phyloP scores from a whole-genome alignment of 2,888 invertebrate species.

The Heliothis peltigera region DNA sequence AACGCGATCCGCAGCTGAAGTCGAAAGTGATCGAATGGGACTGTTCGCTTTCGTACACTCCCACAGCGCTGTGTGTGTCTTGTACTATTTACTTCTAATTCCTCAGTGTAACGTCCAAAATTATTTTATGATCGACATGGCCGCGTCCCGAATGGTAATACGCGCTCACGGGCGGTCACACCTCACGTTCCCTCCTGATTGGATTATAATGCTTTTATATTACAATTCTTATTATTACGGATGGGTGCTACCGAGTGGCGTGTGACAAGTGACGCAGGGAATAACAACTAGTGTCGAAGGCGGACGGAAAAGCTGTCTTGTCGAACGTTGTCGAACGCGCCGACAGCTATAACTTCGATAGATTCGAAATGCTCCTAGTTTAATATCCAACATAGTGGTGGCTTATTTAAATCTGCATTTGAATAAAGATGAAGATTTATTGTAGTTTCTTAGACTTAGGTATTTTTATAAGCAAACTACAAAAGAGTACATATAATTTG shows the following conservation, averaged over 20 bases:
- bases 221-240: conserved; percentile 88
- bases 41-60: conserved; percentile 55
- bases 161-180: conserved; percentile 85
- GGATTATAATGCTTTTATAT: conserved; percentile 89
- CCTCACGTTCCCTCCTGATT: conserved; percentile 84
- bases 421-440: background rate
- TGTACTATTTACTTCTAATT: conserved; percentile 79
- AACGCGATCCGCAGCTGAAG: conserved; percentile 59
- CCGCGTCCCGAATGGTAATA: conserved; percentile 84
- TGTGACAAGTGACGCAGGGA: conserved; percentile 82
- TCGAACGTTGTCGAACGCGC: conserved; percentile 51
- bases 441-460: no score
- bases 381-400: conserved; percentile 57
- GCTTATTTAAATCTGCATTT: conserved; percentile 29
- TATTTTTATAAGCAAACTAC: background rate
- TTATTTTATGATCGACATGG: conserved; percentile 82
- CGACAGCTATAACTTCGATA: conserved; percentile 38
- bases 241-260: conserved; percentile 83
- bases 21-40: conserved; percentile 64
- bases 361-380: conserved; percentile 54
- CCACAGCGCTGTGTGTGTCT: conserved; percentile 72
- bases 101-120: conserved; percentile 79
- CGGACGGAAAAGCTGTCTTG: conserved; percentile 68
- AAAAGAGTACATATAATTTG: background rate
- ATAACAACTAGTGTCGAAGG: conserved; percentile 80